Base-by-base conservation (phyloP, 2,888 invertebrate genomes). In the Atrina japonica region DNA sequence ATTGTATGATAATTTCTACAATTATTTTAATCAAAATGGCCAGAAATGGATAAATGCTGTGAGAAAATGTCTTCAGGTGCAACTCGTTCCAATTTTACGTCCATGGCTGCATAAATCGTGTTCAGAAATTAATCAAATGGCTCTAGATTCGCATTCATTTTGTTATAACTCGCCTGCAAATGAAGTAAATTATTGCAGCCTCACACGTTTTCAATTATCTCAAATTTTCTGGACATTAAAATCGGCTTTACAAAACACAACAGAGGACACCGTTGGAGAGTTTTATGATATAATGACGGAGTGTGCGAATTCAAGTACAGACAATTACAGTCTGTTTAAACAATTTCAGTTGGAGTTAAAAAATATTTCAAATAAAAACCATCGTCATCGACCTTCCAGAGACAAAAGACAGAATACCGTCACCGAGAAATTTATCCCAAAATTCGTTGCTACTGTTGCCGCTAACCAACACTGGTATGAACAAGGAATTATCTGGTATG, bases 31-130 rank as follows among this genome's bases (percentile, higher is more conserved):
- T 45, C 6, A 16, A 3, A 9, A 35, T 2, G 71, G 66, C 30
- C 53, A 66, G 41, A 16, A 18, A 49, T 71, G 71, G 66, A 41
- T 71, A 11, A 43, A 63, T 35, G 71, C 56, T 11, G 66, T 66
- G 3, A 53, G 66, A 21, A 66, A 61, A 27, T 71, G 71, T 50
- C 23, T 71, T 16, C 71, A 66, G 49, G 50, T 66, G 25, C 23
- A 40, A 2, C 45, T 61, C 11, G 60, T 55, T 1, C 55, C 41
- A 11, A 30, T 50, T n/a, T 23, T 66, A 23, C 59, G 50, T 14
- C 59, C 50, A 5, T 50, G 50, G 50, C 9, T n/a, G 21, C 11
- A 2, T 29, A 16, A 41, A 11, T 29, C 59, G 3, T 66, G 66
- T 30, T 18, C 40, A 18, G 30, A 47, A 30, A 43, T 67, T 1